These are phyloP conservation scores for Vimba vimba DNA, from an alignment of 2,113 vertebrate genomes.

Conservation along the genomic window DNA sequence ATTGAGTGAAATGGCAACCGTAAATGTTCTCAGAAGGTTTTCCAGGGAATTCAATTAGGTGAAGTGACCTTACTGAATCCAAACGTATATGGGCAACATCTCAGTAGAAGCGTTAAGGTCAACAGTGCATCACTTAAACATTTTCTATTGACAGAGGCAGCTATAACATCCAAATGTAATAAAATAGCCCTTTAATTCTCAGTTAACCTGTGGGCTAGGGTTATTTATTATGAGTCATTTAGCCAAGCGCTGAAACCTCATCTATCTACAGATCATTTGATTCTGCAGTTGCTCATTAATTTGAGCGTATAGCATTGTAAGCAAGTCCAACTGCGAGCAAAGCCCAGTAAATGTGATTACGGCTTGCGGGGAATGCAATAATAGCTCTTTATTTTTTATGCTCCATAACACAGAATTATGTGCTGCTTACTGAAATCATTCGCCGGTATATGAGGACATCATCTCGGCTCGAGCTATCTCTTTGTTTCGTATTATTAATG, in stretches of 20 bases:
- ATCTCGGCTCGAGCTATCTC: background rate
- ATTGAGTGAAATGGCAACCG: background rate
- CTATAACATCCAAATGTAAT: constrained; percentile 69
- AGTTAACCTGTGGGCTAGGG: constrained; percentile 72
- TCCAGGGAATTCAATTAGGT: background rate
- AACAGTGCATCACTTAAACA: background rate
- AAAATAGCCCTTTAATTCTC: constrained; percentile 68
- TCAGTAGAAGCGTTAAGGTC: background rate
- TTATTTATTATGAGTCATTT: constrained; percentile 64
- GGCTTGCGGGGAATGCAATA: background rate
- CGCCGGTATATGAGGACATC: background rate
- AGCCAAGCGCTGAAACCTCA: constrained; percentile 56
- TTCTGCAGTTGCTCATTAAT: constrained; percentile 54
- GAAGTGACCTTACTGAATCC: constrained; percentile 15
- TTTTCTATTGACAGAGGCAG: constrained; percentile 41
- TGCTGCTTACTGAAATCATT: constrained; percentile 25
- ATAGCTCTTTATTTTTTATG: constrained; percentile 25
- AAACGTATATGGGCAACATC: background rate
- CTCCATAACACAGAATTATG: constrained; percentile 29
- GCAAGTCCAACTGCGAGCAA: constrained; percentile 3
- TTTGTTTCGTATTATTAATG: constrained; percentile 29
- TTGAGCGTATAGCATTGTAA: constrained; percentile 23
- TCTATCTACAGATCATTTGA: constrained; percentile 57
- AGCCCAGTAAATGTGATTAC: constrained; percentile 27
- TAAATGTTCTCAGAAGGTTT: constrained; percentile 11